phyloP scores from a whole-genome alignment of 2,113 vertebrate genomes.

The Solea senegalensis region DNA sequence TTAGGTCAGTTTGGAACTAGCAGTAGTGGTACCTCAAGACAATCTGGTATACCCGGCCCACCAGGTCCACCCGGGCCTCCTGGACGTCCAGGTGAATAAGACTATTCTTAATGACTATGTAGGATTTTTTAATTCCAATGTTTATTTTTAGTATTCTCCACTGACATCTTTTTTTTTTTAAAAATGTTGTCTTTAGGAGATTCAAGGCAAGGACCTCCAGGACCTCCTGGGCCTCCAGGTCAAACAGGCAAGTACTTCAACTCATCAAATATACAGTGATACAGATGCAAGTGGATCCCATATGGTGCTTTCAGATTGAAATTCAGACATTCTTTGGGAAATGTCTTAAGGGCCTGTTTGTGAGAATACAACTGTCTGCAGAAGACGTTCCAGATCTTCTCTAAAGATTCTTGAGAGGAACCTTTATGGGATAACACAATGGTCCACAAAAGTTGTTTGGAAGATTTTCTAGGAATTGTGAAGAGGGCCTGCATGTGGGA shows the following conservation, averaged over 20 bases:
- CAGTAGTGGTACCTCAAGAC: slow-evolving; percentile 25
- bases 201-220: slow-evolving; percentile 78
- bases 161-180: slow-evolving; percentile 8
- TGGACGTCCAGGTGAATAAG: slow-evolving; percentile 75
- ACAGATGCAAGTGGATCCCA: not conserved
- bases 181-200: slow-evolving; percentile 60
- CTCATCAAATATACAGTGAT: not conserved
- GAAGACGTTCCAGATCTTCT: too few relatives aligned
- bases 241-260: slow-evolving; percentile 77
- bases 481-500: too few relatives aligned
- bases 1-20: slow-evolving; percentile 46
- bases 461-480: too few relatives aligned
- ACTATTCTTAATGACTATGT: not conserved
- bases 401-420: too few relatives aligned
- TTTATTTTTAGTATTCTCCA: not conserved
- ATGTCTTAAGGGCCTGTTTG: too few relatives aligned
- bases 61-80: slow-evolving; percentile 77
- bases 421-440: too few relatives aligned
- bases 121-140: not conserved
- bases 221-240: slow-evolving; percentile 87
- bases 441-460: too few relatives aligned
- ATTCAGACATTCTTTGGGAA: too few relatives aligned
- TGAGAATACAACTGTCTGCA: too few relatives aligned
- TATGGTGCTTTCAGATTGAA: too few relatives aligned
- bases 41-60: slow-evolving; percentile 65